Base-by-base conservation (phyloP, 2,797 vertebrate genomes). In the Sylvia borin region DNA sequence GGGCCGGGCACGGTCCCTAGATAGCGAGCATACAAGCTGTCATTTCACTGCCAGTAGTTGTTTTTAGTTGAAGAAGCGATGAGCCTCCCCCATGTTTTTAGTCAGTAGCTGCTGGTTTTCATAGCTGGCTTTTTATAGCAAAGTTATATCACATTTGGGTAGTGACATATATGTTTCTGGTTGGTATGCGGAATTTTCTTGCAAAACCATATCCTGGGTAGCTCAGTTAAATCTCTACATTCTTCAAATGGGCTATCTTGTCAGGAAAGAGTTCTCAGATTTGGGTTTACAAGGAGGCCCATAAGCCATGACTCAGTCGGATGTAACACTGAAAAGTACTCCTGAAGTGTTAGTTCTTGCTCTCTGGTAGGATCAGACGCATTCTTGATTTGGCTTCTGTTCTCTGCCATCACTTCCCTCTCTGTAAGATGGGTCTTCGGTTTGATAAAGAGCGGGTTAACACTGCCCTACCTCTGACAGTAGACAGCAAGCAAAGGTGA, bases 241-340 rank as follows among this genome's bases (percentile, higher is more conserved):
- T 6, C 10, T 53, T 32, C 1, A 16, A 55, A 34, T 40, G 45
- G n/a, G 22, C 34, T 26, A 51, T 16, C 36, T 15, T 45, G 17
- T 27, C 32, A 21, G 81, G 45, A 72, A 36, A 29, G 31, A 74
- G 40, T 27, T 43, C 16, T 25, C 31, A 6, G n/a, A 9, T 58
- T 76, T 58, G 0, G 1, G 26, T 55, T 62, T 26, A 12, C 18
- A 34, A 16, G 18, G 65, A 11, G 68, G 80, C 32, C 48, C 7
- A 0, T 11, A 31, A 57, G 12, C 29, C 15, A 2, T 11, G 20
- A 65, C 18, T 60, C 22, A 3, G 5, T 16, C 11, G 29, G 27
- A 61, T 7, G 21, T n/a, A 51, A 10, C 38, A 11, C 34, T 48
- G 57, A 19, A 32, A 71, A 55, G 8, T 16, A 13, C 10, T 36